These are phyloP conservation scores for Ceriagrion tenellum DNA, from an alignment of 2,888 invertebrate genomes.

Conservation along the genomic window DNA sequence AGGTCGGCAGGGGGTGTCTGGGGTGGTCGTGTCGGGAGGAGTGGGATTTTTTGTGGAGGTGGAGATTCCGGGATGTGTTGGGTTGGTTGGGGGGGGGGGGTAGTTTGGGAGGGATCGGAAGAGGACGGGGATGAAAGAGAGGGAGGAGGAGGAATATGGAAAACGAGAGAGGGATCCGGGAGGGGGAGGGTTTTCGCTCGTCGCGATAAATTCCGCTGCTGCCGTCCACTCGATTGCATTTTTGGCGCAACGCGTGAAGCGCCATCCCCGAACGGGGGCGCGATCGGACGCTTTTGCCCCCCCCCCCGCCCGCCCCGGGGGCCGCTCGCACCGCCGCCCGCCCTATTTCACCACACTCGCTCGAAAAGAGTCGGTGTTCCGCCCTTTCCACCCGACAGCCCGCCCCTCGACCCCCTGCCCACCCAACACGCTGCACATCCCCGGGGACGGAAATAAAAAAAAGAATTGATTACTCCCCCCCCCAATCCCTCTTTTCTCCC, in stretches of 20 bases:
- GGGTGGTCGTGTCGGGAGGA: not conserved
- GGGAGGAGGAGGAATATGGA: not conserved
- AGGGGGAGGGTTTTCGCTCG: no score
- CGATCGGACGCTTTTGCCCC: constrained; percentile 7
- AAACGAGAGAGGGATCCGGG: not conserved
- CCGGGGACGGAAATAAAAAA: no score
- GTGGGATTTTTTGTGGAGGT: not conserved
- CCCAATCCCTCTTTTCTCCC: no score
- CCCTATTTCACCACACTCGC: not conserved
- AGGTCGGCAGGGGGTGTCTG: not conserved
- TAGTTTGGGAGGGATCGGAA: not conserved
- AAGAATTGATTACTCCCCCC: no score
- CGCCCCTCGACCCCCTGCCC: no score
- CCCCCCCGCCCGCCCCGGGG: not conserved
- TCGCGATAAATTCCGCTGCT: constrained; percentile 30
- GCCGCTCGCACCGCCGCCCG: not conserved
- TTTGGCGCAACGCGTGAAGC: constrained; percentile 55
- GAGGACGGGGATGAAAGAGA: not conserved
- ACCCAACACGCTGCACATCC: no score
- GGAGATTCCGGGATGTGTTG: not conserved
- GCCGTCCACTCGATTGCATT: constrained; percentile 55
- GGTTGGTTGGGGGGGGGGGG: not conserved
- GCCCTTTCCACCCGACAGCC: not conserved
- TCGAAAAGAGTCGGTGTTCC: not conserved
- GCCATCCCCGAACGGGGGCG: not conserved